phyloP scores from a whole-genome alignment of 1,140 invertebrate genomes.

The Brachionus plicatilis region DNA sequence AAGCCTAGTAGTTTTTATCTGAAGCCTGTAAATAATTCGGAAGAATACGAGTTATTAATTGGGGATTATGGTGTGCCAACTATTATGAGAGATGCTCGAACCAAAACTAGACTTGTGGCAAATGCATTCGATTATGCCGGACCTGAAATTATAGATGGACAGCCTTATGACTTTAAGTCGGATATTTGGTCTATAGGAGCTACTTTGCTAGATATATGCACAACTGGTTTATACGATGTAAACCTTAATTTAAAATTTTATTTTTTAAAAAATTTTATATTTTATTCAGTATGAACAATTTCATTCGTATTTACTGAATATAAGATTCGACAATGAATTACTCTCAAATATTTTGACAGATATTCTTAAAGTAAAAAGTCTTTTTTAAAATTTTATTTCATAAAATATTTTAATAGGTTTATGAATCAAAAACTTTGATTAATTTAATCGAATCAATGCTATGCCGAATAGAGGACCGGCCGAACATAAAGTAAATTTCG shows the following conservation, averaged over 20 bases:
- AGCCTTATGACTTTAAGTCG: neutral
- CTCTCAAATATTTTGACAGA: neutral
- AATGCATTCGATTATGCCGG: conserved; percentile 27
- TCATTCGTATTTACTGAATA: conserved; percentile 18
- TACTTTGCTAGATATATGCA: conserved; percentile 17
- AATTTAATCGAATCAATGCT: conserved; percentile 7
- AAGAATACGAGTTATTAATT: neutral
- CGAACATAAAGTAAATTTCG: neutral
- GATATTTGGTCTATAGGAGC: conserved; percentile 26
- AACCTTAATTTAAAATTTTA: neutral
- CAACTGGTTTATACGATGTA: conserved; percentile 7
- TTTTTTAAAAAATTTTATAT: neutral
- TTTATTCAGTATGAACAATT: neutral
- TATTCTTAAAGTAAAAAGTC: neutral
- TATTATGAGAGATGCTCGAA: conserved; percentile 13
- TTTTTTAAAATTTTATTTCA: neutral
- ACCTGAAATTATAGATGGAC: conserved; percentile 27
- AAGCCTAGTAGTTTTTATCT: conserved; percentile 39
- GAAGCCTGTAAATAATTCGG: neutral
- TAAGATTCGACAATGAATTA: conserved; percentile 12
- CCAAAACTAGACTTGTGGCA: neutral
- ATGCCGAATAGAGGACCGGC: neutral
- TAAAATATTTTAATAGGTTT: neutral
- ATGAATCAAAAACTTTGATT: conserved; percentile 1
- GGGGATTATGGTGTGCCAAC: conserved; percentile 22